Evolutionary conservation across 1,140 invertebrate species (phyloP).

Genomic region (Carcinoscorpius rotundicauda): DNA sequence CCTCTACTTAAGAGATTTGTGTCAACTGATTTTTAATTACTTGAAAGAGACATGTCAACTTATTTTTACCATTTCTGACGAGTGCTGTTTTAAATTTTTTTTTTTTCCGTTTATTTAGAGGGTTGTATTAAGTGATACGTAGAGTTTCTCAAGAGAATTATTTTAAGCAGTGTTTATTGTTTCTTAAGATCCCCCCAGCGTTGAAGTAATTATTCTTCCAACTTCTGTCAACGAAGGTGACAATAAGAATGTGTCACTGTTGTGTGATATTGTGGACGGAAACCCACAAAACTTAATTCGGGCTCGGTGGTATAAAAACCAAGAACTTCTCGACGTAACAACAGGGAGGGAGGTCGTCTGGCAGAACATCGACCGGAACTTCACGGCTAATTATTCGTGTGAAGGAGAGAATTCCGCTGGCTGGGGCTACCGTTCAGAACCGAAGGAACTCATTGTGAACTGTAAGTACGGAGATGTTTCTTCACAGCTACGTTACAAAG

Average conservation of each 20-base stretch:
- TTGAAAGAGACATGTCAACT: too few species aligned
- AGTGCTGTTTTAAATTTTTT: too few species aligned
- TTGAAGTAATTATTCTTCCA: too few species aligned
- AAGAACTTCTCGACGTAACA: constrained; percentile 64
- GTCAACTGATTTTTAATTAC: too few species aligned
- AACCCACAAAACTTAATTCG: constrained; percentile 35
- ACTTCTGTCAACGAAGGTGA: constrained; percentile 30
- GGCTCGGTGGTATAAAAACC: constrained; percentile 64
- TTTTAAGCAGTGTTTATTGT: too few species aligned
- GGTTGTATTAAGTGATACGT: too few species aligned
- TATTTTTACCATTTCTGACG: too few species aligned
- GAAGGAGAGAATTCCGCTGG: constrained; percentile 74
- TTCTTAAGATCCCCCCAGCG: too few species aligned
- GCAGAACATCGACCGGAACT: constrained; percentile 56
- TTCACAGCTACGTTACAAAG: too few species aligned
- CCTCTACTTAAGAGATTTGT: too few species aligned
- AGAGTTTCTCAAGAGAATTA: too few species aligned
- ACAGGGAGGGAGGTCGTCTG: constrained; percentile 53
- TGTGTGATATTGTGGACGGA: constrained; percentile 57
- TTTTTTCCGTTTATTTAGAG: too few species aligned
- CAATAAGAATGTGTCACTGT: constrained; percentile 40
- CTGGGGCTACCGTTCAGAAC: constrained; percentile 60
- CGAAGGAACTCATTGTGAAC: constrained; percentile 57
- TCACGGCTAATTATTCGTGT: constrained; percentile 87
- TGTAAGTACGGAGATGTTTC: constrained; percentile 43